Base-by-base conservation (phyloP, 2,888 invertebrate genomes). In the Erebia palarica region DNA sequence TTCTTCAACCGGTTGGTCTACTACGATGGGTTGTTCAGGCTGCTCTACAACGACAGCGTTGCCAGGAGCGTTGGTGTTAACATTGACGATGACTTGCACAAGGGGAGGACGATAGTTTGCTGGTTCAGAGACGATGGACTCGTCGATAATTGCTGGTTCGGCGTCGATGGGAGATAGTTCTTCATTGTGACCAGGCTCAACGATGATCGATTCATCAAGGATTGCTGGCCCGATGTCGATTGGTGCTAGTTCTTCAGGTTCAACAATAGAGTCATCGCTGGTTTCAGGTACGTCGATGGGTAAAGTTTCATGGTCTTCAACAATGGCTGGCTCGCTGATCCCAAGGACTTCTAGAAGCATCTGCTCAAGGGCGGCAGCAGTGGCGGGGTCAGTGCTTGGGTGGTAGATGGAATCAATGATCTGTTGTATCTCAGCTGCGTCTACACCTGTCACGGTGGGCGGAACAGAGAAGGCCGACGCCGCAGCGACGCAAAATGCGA, bases 401-500 rank as follows among this genome's bases (percentile, higher is more conserved):
- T 80, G 79, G 76, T 82, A 76, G 79, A 81, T 81, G 44, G 81
- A 77, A 13, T 75, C 77, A 10, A 81, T 55, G 72, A 82, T 79
- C 55, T 79, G 76, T 21, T 79, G 72, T 47, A 80, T 47, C 74
- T 80, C 75, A 57, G 76, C 74, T 1, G 69, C 27, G 55, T 74
- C 69, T 21, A 59, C 21, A 16, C 60, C 65, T 7, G 71, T 42
- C 9, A 76, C 73, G 49, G 73, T 74, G 36, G 75, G 65, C 1
- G 67, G 59, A 64, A 71, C 21, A 57, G 74, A 59, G 74, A 76
- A 61, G 27, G 74, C 74, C 21, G 72, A 69, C 13, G 68, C 70
- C 55, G 66, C 70, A 58, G 75, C 74, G 51, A 81, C 87, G 81
- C 88, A 79, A 58, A 88, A 78, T 58, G 86, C 84, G 77, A 90